Evolutionary conservation across 1,140 invertebrate genomes (phyloP).

Genomic region (Zaprionus camerounensis): DNA sequence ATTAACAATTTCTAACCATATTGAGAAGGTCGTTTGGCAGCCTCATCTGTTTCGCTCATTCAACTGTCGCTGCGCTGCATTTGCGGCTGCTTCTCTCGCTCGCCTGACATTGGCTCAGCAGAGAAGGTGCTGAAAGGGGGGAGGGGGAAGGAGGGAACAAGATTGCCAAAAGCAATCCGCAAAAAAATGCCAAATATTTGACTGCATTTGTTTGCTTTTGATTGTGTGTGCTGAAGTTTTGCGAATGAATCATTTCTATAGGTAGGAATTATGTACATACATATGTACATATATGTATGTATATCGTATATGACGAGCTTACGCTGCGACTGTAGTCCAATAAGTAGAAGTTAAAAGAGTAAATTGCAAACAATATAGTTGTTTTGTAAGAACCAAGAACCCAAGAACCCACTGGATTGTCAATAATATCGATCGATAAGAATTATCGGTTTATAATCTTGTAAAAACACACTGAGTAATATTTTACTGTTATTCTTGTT

Average conservation of each 20-base stretch:
- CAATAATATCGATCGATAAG: no score
- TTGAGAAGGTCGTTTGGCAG: constrained; percentile 72
- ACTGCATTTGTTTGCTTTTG: constrained; percentile 57
- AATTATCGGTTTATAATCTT: no score
- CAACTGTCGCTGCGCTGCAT: constrained; percentile 69
- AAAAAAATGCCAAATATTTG: constrained; percentile 78
- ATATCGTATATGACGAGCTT: background rate
- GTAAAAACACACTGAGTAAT: no score
- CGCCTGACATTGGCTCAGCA: constrained; percentile 48
- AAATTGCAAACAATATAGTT: no score
- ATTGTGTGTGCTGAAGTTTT: constrained; percentile 32
- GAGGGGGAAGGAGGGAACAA: constrained; percentile 40
- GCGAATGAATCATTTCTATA: constrained; percentile 54
- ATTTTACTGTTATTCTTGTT: background rate
- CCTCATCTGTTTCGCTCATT: constrained; percentile 72
- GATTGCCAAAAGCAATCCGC: constrained; percentile 69
- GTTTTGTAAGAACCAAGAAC: no score
- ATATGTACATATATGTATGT: no score
- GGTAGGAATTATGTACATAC: constrained; percentile 5
- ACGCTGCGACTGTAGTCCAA: background rate
- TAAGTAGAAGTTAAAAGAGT: no score
- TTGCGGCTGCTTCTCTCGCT: constrained; percentile 54
- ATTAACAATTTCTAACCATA: constrained; percentile 74
- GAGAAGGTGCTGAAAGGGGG: background rate
- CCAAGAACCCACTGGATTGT: no score